Conservation (phyloP, 2,113 vertebrate species). For the Gavia stellata region DNA sequence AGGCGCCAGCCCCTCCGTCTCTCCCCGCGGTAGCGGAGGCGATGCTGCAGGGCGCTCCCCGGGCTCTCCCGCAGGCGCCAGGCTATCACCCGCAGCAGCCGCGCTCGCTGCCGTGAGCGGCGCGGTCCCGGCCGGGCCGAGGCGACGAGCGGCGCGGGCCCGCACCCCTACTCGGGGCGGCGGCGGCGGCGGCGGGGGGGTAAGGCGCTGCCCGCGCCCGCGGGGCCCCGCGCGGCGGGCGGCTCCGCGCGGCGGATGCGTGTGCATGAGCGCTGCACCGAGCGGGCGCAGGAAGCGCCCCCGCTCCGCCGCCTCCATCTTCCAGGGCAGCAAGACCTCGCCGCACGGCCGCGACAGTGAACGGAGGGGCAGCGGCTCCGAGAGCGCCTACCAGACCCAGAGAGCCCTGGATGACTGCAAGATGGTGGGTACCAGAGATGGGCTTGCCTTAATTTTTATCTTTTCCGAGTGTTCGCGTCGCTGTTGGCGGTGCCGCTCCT, state of each 20-base stretch:
- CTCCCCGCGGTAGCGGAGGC: conserved; percentile 66
- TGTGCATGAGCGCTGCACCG: conserved; percentile 97
- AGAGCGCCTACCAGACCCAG: conserved; percentile 81
- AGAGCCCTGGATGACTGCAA: conserved; percentile 92
- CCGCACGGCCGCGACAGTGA: conserved; percentile 81
- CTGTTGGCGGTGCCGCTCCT: not conserved
- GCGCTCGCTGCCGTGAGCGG: conserved; percentile 37
- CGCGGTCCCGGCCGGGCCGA: not conserved
- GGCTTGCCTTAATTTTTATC: not conserved
- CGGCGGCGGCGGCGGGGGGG: conserved; percentile 23
- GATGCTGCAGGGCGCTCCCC: conserved; percentile 80
- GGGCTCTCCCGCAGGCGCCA: conserved; percentile 68
- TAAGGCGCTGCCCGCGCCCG: not conserved
- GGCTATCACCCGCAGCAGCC: conserved; percentile 48
- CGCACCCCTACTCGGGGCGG: not conserved
- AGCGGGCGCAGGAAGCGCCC: conserved; percentile 98
- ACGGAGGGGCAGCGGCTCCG: conserved; percentile 85
- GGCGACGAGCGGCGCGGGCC: not conserved
- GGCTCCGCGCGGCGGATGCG: conserved; percentile 79
- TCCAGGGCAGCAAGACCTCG: conserved; percentile 86
- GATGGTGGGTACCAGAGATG: conserved; percentile 82
- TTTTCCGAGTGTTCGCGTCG: not conserved
- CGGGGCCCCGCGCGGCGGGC: not conserved
- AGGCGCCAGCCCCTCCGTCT: conserved; percentile 33
- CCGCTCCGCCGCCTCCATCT: conserved; percentile 86